Evolutionary conservation across 2,797 vertebrate species (phyloP).

Genomic region (Dallia pectoralis): DNA sequence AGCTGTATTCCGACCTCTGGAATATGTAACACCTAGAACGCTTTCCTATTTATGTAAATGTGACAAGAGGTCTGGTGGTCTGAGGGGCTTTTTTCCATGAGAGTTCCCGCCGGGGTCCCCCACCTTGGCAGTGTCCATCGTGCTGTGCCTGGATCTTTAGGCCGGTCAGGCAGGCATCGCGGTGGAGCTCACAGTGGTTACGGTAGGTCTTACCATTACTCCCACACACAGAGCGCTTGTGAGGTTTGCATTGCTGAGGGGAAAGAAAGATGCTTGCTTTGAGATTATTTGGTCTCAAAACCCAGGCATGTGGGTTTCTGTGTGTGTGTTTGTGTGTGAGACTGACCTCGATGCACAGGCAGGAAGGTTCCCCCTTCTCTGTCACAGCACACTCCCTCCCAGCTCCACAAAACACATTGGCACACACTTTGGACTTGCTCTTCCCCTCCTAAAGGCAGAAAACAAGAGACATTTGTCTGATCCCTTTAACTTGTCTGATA

Average conservation of each 20-base stretch:
- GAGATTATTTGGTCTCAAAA: background rate
- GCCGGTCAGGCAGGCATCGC: constrained; percentile 88
- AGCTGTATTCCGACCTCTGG: too few species aligned
- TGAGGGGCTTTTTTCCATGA: background rate
- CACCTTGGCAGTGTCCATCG: constrained; percentile 85
- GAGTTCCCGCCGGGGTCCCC: constrained; percentile 6
- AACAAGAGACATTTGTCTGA: background rate
- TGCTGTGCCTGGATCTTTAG: constrained; percentile 86
- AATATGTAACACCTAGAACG: too few species aligned
- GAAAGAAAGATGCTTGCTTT: background rate
- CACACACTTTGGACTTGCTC: constrained; percentile 82
- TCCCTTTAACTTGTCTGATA: background rate
- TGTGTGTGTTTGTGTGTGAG: background rate
- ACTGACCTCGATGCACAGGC: constrained; percentile 86
- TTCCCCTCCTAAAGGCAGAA: constrained; percentile 32
- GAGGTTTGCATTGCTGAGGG: constrained; percentile 67
- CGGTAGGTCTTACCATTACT: constrained; percentile 88
- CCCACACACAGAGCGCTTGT: constrained; percentile 88
- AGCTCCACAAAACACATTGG: constrained; percentile 90
- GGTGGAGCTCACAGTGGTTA: constrained; percentile 92
- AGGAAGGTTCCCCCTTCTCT: constrained; percentile 85
- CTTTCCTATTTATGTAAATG: background rate
- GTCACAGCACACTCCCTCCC: constrained; percentile 89
- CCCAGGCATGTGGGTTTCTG: background rate
- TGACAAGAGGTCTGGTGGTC: background rate